Evolutionary conservation across 1,140 invertebrate species (phyloP), one percentile per base, ranked within the genome.

Genomic region (Whitmania pigra): DNA sequence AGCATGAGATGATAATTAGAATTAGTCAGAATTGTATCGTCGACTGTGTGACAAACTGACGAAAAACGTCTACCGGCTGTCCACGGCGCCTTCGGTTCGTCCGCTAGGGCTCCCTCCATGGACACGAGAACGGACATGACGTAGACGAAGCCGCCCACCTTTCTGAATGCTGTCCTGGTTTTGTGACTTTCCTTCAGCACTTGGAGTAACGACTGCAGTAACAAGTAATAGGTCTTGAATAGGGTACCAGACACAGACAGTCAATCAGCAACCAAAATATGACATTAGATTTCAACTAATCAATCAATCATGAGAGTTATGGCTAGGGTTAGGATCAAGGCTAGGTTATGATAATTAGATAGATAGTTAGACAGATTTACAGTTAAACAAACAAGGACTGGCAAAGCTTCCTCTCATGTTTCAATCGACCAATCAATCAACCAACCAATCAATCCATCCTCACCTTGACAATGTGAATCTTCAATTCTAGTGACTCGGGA

Each of bases 71-170:
- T 75, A 83, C 82, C 79, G 75, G 75, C 75, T 72, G 81, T 76
- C 83, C 83, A 84, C 0, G 83, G 82, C 53, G 78, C 71, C 74
- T 82, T 83, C 27, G 81, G 80, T 78, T 82, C 84, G 43, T 82
- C 78, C 55, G 80, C 83, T 17, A 95, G 82, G 79, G 89, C 90
- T 9, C 90, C 89, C 83, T 97, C 94, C 79, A 99, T 85, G 1
- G 92, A 91, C 0, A 96, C 91, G 17, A 99, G 85, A 3, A 97
- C 91, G 75, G 93, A 95, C 82, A 96, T 94, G 0, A 98, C 88
- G 80, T 97, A 97, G 0, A 98, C 91, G 83, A 98, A 99, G 20
- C 95, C 96, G 74, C 93, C 93, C 76, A 93, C 92, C 85, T 96
- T 97, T 75, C 96, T 87, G 83, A 99, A 99, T 60, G 96, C 91